A percentile compares a stretch with the other conserved stretches of the same genome.
Evolutionary conservation across 2,888 invertebrate species (phyloP).

Genomic region (Malthinus seriepunctatus): DNA sequence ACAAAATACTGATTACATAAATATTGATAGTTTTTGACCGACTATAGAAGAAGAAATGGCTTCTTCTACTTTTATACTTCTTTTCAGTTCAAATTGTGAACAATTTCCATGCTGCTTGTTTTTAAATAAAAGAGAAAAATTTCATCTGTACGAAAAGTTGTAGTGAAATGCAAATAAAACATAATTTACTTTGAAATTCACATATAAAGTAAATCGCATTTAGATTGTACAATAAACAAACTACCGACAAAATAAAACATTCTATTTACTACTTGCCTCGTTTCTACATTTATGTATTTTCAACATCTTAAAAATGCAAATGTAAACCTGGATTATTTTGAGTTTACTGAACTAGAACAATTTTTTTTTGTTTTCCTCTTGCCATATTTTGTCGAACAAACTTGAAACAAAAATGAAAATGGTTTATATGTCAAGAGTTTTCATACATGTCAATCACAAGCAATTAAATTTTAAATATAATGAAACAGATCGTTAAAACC

Average conservation of each 20-base stretch:
- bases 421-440: too few species aligned
- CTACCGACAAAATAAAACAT: slow-evolving; percentile 3
- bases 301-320: slow-evolving; percentile 4
- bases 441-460: too few species aligned
- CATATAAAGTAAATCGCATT: slow-evolving; percentile 6
- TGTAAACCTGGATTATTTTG: not conserved
- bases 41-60: too few species aligned
- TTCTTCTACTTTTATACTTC: too few species aligned
- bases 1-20: too few species aligned
- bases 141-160: too few species aligned
- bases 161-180: not conserved
- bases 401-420: not conserved
- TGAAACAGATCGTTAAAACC: too few species aligned
- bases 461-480: too few species aligned
- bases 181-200: slow-evolving; percentile 4
- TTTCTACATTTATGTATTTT: not conserved
- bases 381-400: not conserved
- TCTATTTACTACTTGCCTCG: not conserved
- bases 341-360: not conserved
- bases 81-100: too few species aligned
- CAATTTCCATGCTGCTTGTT: too few species aligned
- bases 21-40: too few species aligned
- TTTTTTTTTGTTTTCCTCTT: not conserved
- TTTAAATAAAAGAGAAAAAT: too few species aligned
- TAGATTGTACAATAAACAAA: slow-evolving; percentile 6